Conservation (phyloP, 2,888 invertebrate genomes). For the Andrena minutula region DNA sequence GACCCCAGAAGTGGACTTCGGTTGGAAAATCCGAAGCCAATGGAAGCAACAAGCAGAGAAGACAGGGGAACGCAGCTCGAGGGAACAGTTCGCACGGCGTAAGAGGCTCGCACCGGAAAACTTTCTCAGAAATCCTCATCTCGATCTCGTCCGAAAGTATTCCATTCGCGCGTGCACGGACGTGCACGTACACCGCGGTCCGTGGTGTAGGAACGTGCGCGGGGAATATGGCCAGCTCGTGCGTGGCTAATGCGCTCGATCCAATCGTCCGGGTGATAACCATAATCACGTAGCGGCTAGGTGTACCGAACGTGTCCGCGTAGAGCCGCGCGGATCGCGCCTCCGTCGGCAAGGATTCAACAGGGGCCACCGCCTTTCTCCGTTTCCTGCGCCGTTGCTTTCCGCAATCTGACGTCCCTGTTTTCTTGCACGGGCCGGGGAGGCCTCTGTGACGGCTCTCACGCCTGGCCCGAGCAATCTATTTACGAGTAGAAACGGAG, state of each 20-base stretch:
- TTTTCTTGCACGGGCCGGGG: constrained; percentile 11
- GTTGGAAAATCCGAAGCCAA: not conserved
- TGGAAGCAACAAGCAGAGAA: constrained; percentile 6
- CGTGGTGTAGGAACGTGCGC: not conserved
- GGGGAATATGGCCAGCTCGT: constrained; percentile 67
- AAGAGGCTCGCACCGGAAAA: constrained; percentile 21
- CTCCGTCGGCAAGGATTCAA: constrained; percentile 19
- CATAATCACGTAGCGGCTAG: constrained; percentile 74
- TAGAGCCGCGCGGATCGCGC: constrained; percentile 40
- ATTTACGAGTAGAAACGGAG: constrained; percentile 76
- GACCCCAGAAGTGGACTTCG: not conserved
- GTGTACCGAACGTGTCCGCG: constrained; percentile 58
- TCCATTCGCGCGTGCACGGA: constrained; percentile 28
- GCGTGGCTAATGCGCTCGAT: constrained; percentile 79
- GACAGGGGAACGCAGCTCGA: not conserved
- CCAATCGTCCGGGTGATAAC: constrained; percentile 77
- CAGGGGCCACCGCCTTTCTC: constrained; percentile 44
- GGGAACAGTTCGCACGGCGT: constrained; percentile 39
- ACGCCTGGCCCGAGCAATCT: constrained; percentile 78
- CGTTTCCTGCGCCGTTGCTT: constrained; percentile 30
- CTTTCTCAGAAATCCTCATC: constrained; percentile 59
- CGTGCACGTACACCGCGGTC: constrained; percentile 48
- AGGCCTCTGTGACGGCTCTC: constrained; percentile 74
- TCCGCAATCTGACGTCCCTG: constrained; percentile 27
- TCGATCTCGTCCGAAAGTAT: constrained; percentile 60